These are phyloP conservation scores for Simalia tracyae DNA, from an alignment of 2,797 vertebrate species.

Conservation along the genomic window DNA sequence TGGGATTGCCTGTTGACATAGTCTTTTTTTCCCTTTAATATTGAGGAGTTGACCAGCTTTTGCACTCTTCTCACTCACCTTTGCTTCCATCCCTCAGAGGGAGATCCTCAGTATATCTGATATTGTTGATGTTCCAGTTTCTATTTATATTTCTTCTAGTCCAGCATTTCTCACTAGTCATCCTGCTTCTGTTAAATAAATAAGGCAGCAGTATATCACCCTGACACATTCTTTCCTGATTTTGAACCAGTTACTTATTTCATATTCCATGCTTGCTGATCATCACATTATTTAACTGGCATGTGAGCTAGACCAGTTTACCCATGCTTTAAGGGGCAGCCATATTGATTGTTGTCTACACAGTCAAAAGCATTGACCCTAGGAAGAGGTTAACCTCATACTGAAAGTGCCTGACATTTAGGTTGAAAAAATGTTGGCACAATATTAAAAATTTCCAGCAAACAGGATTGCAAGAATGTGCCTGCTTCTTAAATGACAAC, in stretches of 20 bases:
- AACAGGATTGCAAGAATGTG: background rate
- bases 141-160: too few species aligned
- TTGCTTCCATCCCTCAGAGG: too few species aligned
- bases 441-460: background rate
- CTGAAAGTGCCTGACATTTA: background rate
- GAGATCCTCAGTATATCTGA: too few species aligned
- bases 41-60: too few species aligned
- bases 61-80: too few species aligned
- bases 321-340: background rate
- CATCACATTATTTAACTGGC: background rate
- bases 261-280: background rate
- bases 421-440: background rate
- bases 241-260: background rate
- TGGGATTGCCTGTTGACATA: too few species aligned
- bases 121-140: too few species aligned
- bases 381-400: background rate
- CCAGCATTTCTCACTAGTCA: background rate
- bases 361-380: background rate
- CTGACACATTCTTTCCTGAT: background rate
- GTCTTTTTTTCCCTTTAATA: too few species aligned
- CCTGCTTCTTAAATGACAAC: background rate
- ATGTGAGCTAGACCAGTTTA: background rate
- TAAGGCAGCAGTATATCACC: background rate
- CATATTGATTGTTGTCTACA: background rate
- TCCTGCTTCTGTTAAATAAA: background rate